Conservation (phyloP, 2,797 vertebrate genomes). For the Propithecus perrieri region DNA sequence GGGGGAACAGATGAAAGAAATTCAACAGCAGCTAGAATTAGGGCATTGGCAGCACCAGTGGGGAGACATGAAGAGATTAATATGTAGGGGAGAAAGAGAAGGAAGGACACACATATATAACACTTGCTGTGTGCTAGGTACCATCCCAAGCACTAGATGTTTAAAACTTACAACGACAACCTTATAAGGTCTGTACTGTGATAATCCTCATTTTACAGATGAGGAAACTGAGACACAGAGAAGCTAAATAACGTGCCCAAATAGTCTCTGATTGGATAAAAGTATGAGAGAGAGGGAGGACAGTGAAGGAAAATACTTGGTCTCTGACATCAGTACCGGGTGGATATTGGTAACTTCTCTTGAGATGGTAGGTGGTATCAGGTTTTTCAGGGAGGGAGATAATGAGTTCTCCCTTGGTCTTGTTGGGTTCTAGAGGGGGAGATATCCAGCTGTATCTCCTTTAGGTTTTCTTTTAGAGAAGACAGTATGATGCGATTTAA, state of each 20-base stretch:
- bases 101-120: background rate
- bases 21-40: background rate
- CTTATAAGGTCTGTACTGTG: background rate
- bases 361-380: background rate
- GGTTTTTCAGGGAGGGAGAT: background rate
- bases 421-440: background rate
- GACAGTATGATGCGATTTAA: background rate
- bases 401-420: background rate
- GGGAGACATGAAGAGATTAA: background rate
- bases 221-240: background rate
- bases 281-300: background rate
- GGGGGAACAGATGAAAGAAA: background rate
- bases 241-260: background rate
- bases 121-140: background rate
- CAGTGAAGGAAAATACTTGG: background rate
- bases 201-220: background rate
- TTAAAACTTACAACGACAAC: background rate
- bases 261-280: background rate
- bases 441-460: background rate
- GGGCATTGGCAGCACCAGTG: background rate
- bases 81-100: background rate
- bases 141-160: background rate
- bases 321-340: background rate
- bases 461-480: background rate
- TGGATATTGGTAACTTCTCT: background rate